Percentiles rank a stretch among this genome's conserved stretches.
phyloP scores from a whole-genome alignment of 2,888 invertebrate genomes.

The Cheilosia urbana region DNA sequence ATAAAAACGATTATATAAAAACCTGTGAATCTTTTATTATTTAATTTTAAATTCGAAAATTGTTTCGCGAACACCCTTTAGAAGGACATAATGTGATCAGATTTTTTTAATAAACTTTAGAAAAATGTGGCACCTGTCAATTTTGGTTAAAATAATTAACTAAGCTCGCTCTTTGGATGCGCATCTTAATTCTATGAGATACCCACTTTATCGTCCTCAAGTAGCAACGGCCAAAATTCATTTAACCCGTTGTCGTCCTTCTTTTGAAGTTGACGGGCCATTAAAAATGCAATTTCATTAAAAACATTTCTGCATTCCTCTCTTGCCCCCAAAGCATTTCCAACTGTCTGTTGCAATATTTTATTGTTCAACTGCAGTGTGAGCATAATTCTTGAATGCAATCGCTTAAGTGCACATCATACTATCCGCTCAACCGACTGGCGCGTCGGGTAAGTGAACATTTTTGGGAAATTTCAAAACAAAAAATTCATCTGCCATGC shows the following conservation, averaged over 20 bases:
- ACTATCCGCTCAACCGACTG: background rate
- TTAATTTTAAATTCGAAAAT: no score
- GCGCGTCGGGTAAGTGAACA: background rate
- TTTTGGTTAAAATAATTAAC: no score
- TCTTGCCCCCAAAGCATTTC: constrained; percentile 23
- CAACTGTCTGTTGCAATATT: constrained; percentile 50
- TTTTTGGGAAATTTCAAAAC: constrained; percentile 43
- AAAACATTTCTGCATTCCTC: constrained; percentile 1
- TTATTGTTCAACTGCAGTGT: constrained; percentile 60
- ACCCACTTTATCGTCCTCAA: no score
- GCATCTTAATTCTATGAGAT: no score
- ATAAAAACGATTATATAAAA: no score
- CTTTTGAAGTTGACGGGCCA: background rate
- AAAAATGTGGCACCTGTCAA: no score
- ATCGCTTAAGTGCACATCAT: constrained; percentile 67
- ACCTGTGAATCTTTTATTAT: no score
- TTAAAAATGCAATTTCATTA: constrained; percentile 52
- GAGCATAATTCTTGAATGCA: constrained; percentile 63
- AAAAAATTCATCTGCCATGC: constrained; percentile 14
- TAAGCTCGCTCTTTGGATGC: no score
- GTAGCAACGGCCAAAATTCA: background rate
- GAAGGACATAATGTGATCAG: no score
- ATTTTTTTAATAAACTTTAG: no score
- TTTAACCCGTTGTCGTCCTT: background rate
- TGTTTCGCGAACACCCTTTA: no score